Evolutionary conservation across 2,888 invertebrate species (phyloP).

Genomic region (Andricus quercusramuli): DNA sequence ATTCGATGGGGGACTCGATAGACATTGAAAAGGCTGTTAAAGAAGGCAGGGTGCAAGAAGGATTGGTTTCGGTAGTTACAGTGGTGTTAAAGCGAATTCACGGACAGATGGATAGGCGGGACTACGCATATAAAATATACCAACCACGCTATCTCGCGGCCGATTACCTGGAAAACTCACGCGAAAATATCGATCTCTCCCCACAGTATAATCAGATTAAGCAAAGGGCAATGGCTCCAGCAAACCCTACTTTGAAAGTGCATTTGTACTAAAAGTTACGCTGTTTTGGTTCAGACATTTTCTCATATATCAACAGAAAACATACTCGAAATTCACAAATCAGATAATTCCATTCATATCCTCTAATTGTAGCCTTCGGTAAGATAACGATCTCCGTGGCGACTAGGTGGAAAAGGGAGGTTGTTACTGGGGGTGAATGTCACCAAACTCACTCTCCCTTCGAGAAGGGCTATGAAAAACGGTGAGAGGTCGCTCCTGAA

Average conservation of each 20-base stretch:
- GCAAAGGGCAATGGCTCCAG: constrained; percentile 60
- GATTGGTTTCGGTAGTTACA: constrained; percentile 42
- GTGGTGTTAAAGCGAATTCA: constrained; percentile 55
- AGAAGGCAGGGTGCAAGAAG: constrained; percentile 17
- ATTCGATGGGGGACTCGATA: constrained; percentile 2
- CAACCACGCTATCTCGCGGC: constrained; percentile 71
- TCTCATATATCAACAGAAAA: neutral
- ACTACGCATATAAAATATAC: constrained; percentile 72
- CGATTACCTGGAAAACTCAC: constrained; percentile 75
- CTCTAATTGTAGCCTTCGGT: too few species aligned
- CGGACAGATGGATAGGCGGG: constrained; percentile 49
- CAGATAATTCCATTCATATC: neutral
- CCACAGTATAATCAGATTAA: constrained; percentile 68
- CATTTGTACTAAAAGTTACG: neutral
- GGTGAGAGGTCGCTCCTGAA: too few species aligned
- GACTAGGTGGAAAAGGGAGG: too few species aligned
- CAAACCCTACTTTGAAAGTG: constrained; percentile 8
- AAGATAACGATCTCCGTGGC: too few species aligned
- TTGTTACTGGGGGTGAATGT: too few species aligned
- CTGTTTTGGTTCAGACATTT: neutral
- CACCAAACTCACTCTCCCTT: too few species aligned
- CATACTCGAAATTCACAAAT: neutral
- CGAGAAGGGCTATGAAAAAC: too few species aligned
- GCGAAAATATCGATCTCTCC: constrained; percentile 73
- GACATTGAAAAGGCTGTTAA: constrained; percentile 16